A percentile compares a stretch with the other conserved stretches of the same genome.
Conservation (phyloP, 2,113 vertebrate species). For the Microcebus jonahi region DNA sequence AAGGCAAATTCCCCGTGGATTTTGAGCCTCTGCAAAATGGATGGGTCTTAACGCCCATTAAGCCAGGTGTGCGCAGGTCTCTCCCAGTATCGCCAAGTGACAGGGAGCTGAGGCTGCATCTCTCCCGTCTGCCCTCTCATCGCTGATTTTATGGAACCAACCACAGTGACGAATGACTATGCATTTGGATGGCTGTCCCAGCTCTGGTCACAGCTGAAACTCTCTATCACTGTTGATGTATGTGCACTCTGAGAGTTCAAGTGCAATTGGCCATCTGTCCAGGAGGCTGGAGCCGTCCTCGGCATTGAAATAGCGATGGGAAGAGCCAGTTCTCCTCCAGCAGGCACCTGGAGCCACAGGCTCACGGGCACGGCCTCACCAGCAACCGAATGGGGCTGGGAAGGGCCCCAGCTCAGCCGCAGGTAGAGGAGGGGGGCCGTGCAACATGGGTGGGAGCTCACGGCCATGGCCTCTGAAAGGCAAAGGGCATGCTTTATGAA, state of each 20-base stretch:
- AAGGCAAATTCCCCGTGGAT: background rate
- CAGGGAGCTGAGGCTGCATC: slow-evolving; percentile 63
- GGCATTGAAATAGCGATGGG: slow-evolving; percentile 73
- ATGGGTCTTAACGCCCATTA: background rate
- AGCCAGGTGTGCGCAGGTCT: slow-evolving; percentile 73
- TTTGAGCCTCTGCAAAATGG: slow-evolving; percentile 49
- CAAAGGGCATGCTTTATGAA: background rate
- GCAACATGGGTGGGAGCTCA: background rate
- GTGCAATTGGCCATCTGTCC: slow-evolving; percentile 86
- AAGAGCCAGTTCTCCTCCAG: slow-evolving; percentile 21
- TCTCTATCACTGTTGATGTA: slow-evolving; percentile 84
- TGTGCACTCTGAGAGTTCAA: slow-evolving; percentile 82
- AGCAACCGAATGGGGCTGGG: background rate
- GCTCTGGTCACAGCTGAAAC: slow-evolving; percentile 81
- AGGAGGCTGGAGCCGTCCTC: slow-evolving; percentile 75
- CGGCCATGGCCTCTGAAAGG: background rate
- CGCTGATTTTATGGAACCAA: slow-evolving; percentile 78
- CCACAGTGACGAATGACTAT: slow-evolving; percentile 83
- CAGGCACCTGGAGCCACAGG: slow-evolving; percentile 43
- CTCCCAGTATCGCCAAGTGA: slow-evolving; percentile 57
- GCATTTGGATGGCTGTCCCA: slow-evolving; percentile 80
- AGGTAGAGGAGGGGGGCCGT: rapidly evolving
- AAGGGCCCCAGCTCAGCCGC: background rate
- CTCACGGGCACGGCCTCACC: background rate
- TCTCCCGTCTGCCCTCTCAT: background rate